Base-by-base conservation (phyloP, 2,888 invertebrate genomes). In the Rhimphoctona megacephalus region DNA sequence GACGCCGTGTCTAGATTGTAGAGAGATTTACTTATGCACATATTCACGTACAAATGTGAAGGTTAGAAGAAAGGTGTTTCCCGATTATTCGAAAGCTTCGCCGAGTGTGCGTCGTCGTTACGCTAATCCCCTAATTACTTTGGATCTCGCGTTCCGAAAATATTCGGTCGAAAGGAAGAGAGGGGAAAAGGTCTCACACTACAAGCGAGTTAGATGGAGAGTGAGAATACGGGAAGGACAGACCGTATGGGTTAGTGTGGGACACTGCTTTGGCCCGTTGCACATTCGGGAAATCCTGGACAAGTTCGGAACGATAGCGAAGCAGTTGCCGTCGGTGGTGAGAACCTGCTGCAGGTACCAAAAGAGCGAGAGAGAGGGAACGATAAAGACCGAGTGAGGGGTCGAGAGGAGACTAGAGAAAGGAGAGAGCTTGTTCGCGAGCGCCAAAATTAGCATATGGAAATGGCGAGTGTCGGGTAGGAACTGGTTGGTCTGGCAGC, bases 271-370 rank as follows among this genome's bases (percentile, higher is more conserved):
- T 61, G 25, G 36, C 86, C 72, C 70, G 76, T 74, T 82, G 82
- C 82, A 87, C 87, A 79, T 87, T 72, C 84, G 85, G 84, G 61
- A 87, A 85, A 87, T 85, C 85, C 87, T 82, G 84, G 87, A 87
- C 87, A 87, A 87, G 85, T 85, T 87, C 79, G 90, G 87, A 90
- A 89, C 88, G 89, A 89, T 88, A 87, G 72, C 86, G 88, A 88
- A 85, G 85, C 77, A 84, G 90, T 88, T 76, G 81, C 73, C 69
- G 70, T 64, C 64, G 70, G 39, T 76, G 70, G 84, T 67, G 61
- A 66, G 61, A 66, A 81, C 66, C 88, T 87, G 82, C 72, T 79
- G 85, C 72, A 70, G 49, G 19, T 64, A 61, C 52, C 36, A 19
- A 64, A 64, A 46, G 25, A 74, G 49, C 19, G 39, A 64, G n/a